Base-by-base conservation (phyloP, 2,797 vertebrate genomes). In the Sebastes jordani region DNA sequence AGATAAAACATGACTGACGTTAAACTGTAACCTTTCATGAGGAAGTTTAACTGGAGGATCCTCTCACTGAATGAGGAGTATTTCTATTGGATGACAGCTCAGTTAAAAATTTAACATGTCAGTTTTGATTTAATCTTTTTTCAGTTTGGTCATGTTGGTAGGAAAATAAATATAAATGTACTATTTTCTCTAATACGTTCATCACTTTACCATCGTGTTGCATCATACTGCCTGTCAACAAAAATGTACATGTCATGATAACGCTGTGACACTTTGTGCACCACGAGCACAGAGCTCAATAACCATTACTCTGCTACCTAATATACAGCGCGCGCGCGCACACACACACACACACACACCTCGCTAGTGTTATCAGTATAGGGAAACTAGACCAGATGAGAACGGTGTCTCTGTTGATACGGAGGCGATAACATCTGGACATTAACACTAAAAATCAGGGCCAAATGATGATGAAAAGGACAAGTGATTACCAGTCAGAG, bases 381-480 rank as follows among this genome's bases (percentile, higher is more conserved):
- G 85, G 49, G 64, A 54, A 65, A 65, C 30, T 77, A 72, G 81
- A 86, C 89, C 85, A 78, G 85, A 92, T 83, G 69, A 77, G 25
- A 73, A 86, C 49, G 14, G 52, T 7, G 34, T 84, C 82, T 63
- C 77, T 88, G 83, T 76, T 91, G 86, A 86, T 82, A 67, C 34
- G 14, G 78, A 27, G 25, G n/a, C 6, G 80, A 92, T 89, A 91
- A 82, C 74, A 91, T 91, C 83, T 58, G 82, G 71, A 82, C 72
- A 78, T 83, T 78, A 82, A 86, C 81, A 76, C 46, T 80, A 46
- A 78, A 63, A 75, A 49, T 84, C 86, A 81, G 64, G 55, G 84
- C 70, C 81, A 88, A 82, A 89, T 27, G 79, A 85, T 82, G 87
- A 30, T 6, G 36, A 82, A 84, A 78, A 71, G 78, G 83, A 88